A percentile compares a stretch with the other conserved stretches of the same genome.
Conservation (phyloP, 2,888 invertebrate genomes). For the Nymphalis urticae region DNA sequence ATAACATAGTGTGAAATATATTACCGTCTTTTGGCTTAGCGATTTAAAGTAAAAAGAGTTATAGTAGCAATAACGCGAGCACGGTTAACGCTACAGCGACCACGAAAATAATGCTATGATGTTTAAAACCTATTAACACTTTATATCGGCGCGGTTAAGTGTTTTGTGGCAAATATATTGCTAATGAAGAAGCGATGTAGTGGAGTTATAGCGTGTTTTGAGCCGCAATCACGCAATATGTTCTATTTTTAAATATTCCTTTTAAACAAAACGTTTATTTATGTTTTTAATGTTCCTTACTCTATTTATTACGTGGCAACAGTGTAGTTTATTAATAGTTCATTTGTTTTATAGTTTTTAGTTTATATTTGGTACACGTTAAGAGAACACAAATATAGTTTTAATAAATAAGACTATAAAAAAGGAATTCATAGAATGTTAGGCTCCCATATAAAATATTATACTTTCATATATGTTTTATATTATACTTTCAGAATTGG, state of each 20-base stretch:
- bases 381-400: too few species aligned
- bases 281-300: not conserved
- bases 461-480: too few species aligned
- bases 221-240: slow-evolving; percentile 19
- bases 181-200: slow-evolving; percentile 23
- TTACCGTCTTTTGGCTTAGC: slow-evolving; percentile 24
- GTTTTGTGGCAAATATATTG: slow-evolving; percentile 31
- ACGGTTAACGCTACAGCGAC: slow-evolving; percentile 25
- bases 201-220: not conserved
- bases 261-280: slow-evolving; percentile 1
- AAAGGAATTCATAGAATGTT: too few species aligned
- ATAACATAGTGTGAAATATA: slow-evolving; percentile 18
- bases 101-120: slow-evolving; percentile 32
- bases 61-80: slow-evolving; percentile 28
- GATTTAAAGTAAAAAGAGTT: slow-evolving; percentile 27
- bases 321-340: too few species aligned
- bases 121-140: slow-evolving; percentile 30
- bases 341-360: too few species aligned
- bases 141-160: slow-evolving; percentile 29
- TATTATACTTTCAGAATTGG: too few species aligned
- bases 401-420: too few species aligned
- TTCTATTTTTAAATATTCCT: slow-evolving; percentile 3
- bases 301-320: too few species aligned
- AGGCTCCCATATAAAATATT: too few species aligned
- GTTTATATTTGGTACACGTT: too few species aligned